Conservation (phyloP, 2,888 invertebrate species). For the Lampropteryx suffumata region DNA sequence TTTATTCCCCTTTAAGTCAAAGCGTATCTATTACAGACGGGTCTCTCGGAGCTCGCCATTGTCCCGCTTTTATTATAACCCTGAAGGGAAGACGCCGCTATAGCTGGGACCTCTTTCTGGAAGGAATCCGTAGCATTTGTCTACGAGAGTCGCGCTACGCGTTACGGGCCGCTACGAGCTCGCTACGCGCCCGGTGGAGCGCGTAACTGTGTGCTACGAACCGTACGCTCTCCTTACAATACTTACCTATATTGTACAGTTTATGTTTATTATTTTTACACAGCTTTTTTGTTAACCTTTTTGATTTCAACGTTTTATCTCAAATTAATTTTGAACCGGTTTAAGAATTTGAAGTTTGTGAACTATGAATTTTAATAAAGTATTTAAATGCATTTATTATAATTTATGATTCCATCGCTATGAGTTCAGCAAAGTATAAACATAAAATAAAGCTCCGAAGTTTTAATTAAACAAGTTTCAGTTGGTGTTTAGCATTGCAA, state of each 20-base stretch:
- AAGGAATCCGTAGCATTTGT: slow-evolving; percentile 17
- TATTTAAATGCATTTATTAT: slow-evolving; percentile 29
- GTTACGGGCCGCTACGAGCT: slow-evolving; percentile 23
- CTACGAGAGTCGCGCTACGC: slow-evolving; percentile 26
- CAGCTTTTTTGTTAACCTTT: not conserved
- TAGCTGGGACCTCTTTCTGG: not conserved
- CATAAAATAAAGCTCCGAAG: slow-evolving; percentile 29
- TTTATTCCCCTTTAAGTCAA: slow-evolving; percentile 19
- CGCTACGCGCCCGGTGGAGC: slow-evolving; percentile 38
- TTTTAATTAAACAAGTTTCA: slow-evolving; percentile 50
- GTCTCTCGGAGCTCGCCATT: not conserved
- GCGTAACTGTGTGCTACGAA: slow-evolving; percentile 40
- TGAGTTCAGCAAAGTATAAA: slow-evolving; percentile 21
- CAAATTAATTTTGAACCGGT: slow-evolving; percentile 3
- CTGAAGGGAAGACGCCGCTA: not conserved
- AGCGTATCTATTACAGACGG: slow-evolving; percentile 5
- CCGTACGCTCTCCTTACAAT: slow-evolving; percentile 24
- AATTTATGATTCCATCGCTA: slow-evolving; percentile 32
- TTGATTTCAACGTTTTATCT: too few relatives aligned
- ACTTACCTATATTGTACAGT: slow-evolving; percentile 18
- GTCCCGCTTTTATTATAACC: slow-evolving; percentile 1
- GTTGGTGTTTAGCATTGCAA: slow-evolving; percentile 43
- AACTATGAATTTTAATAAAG: slow-evolving; percentile 10
- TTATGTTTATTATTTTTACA: slow-evolving; percentile 15
- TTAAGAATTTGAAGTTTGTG: slow-evolving; percentile 4